phyloP scores from a whole-genome alignment of 1,140 invertebrate species.

The Micrasema longulum region DNA sequence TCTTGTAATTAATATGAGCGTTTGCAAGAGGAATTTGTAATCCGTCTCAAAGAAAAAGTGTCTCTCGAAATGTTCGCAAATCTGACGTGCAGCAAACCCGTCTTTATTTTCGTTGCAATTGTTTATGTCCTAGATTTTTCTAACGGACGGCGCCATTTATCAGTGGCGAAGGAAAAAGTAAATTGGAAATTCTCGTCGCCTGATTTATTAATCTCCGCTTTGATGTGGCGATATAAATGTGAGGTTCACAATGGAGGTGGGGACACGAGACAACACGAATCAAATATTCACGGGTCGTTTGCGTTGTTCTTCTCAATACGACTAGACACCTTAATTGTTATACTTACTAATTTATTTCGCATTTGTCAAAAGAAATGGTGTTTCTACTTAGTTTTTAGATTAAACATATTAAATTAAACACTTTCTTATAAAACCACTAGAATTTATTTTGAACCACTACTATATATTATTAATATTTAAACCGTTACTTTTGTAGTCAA shows the following conservation, averaged over 20 bases:
- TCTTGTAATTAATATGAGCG: too few relatives aligned
- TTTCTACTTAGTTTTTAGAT: too few relatives aligned
- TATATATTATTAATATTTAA: too few relatives aligned
- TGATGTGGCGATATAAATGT: constrained; percentile 26
- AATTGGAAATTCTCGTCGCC: constrained; percentile 31
- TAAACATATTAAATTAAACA: too few relatives aligned
- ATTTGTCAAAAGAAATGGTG: background rate
- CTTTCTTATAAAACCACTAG: too few relatives aligned
- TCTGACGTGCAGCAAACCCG: background rate
- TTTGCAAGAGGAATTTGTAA: too few relatives aligned
- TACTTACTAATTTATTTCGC: background rate
- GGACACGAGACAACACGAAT: constrained; percentile 13
- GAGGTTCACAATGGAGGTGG: constrained; percentile 3
- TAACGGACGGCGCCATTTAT: constrained; percentile 32
- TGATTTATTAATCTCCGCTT: constrained; percentile 31
- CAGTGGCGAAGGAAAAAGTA: constrained; percentile 28
- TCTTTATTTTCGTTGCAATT: constrained; percentile 39
- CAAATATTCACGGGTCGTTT: constrained; percentile 33
- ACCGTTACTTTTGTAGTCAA: too few relatives aligned
- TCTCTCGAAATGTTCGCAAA: background rate
- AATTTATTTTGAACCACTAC: too few relatives aligned
- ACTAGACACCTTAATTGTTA: constrained; percentile 31
- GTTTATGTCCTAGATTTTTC: constrained; percentile 41
- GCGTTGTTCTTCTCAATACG: constrained; percentile 13
- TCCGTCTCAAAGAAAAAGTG: too few relatives aligned